These are phyloP conservation scores for Tanypteryx hageni DNA, from an alignment of 2,888 invertebrate genomes.

Conservation along the genomic window DNA sequence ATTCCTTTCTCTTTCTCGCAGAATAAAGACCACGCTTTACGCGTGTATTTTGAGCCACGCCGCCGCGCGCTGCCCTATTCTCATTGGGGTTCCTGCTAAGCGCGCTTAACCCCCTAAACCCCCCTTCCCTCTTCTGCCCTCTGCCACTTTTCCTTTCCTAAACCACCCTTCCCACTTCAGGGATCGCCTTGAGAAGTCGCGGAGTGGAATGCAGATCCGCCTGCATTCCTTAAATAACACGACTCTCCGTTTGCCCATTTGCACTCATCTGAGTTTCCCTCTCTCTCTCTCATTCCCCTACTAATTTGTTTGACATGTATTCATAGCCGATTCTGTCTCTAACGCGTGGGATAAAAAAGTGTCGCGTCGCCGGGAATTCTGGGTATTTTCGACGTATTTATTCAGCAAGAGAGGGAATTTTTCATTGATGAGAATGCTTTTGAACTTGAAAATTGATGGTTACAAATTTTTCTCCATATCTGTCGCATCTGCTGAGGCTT, in stretches of 20 bases:
- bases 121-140: no score
- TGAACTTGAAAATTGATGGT: neutral
- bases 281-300: neutral
- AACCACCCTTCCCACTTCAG: neutral
- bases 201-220: slow-evolving; percentile 56
- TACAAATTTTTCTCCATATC: slow-evolving; percentile 1
- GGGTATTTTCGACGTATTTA: slow-evolving; percentile 11
- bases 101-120: neutral
- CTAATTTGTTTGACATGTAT: neutral
- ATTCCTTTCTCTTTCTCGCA: no score
- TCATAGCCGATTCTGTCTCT: neutral
- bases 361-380: slow-evolving; percentile 6
- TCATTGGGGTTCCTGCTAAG: neutral
- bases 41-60: neutral
- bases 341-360: neutral
- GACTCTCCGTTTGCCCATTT: neutral
- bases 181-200: slow-evolving; percentile 49
- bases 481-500: neutral
- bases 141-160: neutral
- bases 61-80: neutral
- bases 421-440: neutral
- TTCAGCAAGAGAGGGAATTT: neutral
- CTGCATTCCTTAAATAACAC: slow-evolving; percentile 56
- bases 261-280: neutral
- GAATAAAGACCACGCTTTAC: neutral